A percentile compares a stretch with the other conserved stretches of the same genome.
These are phyloP conservation scores for Toxotes chatareus DNA, from an alignment of 2,113 vertebrate species.

Conservation along the genomic window DNA sequence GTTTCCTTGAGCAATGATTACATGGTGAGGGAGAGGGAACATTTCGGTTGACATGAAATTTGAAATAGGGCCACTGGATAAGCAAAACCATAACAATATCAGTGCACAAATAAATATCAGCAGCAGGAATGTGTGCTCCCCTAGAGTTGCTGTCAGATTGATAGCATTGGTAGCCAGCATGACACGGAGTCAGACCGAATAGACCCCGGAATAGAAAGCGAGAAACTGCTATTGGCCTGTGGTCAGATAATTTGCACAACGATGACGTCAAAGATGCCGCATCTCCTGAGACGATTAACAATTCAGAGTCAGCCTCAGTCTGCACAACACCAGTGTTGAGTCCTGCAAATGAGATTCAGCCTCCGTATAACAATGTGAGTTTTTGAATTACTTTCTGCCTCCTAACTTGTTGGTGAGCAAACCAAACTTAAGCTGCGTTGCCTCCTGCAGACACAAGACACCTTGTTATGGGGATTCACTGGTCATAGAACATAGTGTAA, in stretches of 20 bases:
- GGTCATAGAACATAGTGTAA: no score
- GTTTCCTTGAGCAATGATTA: constrained; percentile 59
- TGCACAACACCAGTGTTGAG: background rate
- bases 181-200: background rate
- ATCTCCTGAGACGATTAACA: constrained; percentile 11
- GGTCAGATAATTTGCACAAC: background rate
- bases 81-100: constrained; percentile 29
- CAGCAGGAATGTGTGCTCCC: constrained; percentile 1
- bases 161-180: background rate
- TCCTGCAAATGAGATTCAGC: background rate
- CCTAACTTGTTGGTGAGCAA: background rate
- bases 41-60: constrained; percentile 53
- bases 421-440: no score
- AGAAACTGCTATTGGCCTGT: background rate
- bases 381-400: background rate
- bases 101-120: constrained; percentile 37
- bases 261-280: background rate
- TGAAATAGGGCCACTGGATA: constrained; percentile 30
- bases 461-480: no score
- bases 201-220: background rate
- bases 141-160: constrained; percentile 6
- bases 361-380: background rate
- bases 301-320: background rate
- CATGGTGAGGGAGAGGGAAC: constrained; percentile 3
- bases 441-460: no score